These are phyloP conservation scores for Philopedon plagiatum DNA, from an alignment of 2,888 invertebrate genomes.

Conservation along the genomic window DNA sequence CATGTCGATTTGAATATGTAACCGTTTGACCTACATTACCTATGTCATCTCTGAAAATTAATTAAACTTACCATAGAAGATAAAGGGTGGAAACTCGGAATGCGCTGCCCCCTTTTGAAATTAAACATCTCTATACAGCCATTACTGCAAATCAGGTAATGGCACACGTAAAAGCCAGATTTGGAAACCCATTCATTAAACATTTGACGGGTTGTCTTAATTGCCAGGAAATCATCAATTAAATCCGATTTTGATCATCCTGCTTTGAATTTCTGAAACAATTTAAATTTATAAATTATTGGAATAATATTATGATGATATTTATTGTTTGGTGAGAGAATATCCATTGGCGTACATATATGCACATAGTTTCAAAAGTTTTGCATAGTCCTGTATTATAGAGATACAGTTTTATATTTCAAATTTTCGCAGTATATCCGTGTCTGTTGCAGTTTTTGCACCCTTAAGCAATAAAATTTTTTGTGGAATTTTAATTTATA, in stretches of 20 bases:
- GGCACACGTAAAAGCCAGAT: conserved; percentile 2
- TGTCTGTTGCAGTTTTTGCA: too few relatives aligned
- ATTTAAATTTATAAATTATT: neutral
- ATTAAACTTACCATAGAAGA: neutral
- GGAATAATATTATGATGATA: neutral
- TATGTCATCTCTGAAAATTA: neutral
- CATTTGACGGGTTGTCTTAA: neutral
- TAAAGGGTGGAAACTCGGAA: neutral
- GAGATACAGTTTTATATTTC: too few relatives aligned
- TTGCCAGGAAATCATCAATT: conserved; percentile 6
- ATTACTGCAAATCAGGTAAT: conserved; percentile 1
- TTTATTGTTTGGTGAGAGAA: too few relatives aligned
- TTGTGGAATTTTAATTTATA: too few relatives aligned
- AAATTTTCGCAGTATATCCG: too few relatives aligned
- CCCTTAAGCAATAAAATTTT: too few relatives aligned
- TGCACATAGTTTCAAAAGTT: too few relatives aligned
- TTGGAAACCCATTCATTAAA: conserved; percentile 2
- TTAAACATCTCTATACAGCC: neutral
- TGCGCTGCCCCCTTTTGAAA: neutral
- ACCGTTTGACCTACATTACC: too few relatives aligned
- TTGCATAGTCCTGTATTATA: too few relatives aligned
- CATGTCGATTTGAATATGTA: too few relatives aligned
- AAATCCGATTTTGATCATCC: conserved; percentile 18
- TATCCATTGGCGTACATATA: too few relatives aligned
- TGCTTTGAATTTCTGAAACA: conserved; percentile 11